Evolutionary conservation across 1,140 invertebrate species (phyloP), one percentile per base, ranked within the genome.

Genomic region (Sarcophaga bullata): DNA sequence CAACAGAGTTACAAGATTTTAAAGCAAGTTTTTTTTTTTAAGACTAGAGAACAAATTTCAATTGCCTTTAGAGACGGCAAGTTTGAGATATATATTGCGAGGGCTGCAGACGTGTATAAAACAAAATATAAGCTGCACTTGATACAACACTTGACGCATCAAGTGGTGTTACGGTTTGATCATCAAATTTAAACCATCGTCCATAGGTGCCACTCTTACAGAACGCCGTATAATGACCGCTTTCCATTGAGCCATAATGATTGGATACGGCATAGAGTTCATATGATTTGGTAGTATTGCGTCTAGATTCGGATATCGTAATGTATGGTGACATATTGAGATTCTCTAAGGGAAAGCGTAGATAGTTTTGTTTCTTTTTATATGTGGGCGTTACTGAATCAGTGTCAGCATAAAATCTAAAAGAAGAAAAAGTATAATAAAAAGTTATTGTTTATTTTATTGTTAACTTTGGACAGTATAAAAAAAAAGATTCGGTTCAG

Each of bases 131-230:
- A 7, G 95, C 95, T 78, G 94, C 95, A 84, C 93, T 92, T 13
- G 94, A 94, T 84, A 93, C 94, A 1, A 97, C 95, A 87, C 94
- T 93, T 58, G 91, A 92, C 6, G 91, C 85, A 3, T 93, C 92
- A 62, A 97, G 93, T 85, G 95, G 93, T 5, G 93, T 93, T 7
- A 98, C 96, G 52, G 95, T 93, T 84, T 96, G 94, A 89, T 98
- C 97, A 91, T 98, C 97, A 91, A 95, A 98, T 88, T 97, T 97
- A 91, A 94, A 96, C 97, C 97, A 98, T 87, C 93, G 94, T 88
- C 90, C 90, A 86, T 92, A 91, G 6, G 91, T 87, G 75, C 90
- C 91, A 84, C 92, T 92, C 86, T 92, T 92, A 84, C 92, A 93
- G 84, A 92, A 92, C 0, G 92, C 96, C 0, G 95, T 97, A 85